Percentiles rank a stretch among this genome's conserved stretches.
These are phyloP conservation scores for Keiferia lycopersicella DNA, from an alignment of 2,888 invertebrate genomes.

Conservation along the genomic window DNA sequence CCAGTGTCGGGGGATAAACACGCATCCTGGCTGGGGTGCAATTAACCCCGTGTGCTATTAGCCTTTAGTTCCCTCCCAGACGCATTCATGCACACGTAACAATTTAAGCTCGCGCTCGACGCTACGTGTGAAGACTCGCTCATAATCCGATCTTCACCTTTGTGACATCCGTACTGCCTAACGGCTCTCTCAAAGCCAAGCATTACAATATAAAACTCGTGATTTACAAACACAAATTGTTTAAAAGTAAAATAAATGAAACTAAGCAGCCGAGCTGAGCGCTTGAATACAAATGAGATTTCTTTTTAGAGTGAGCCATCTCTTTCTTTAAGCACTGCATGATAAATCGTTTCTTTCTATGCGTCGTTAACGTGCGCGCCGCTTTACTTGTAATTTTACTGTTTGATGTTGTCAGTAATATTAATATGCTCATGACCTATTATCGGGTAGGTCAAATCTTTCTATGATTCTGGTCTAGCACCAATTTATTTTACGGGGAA, in stretches of 20 bases:
- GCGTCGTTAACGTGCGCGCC: conserved; percentile 70
- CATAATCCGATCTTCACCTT: conserved; percentile 59
- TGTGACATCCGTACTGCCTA: conserved; percentile 64
- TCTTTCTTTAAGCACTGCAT: conserved; percentile 65
- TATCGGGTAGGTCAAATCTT: conserved; percentile 70
- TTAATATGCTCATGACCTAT: conserved; percentile 76
- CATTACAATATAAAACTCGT: conserved; percentile 64
- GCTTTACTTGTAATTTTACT: conserved; percentile 70
- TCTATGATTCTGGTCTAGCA: conserved; percentile 42
- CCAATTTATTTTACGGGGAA: conserved; percentile 65
- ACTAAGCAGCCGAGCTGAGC: conserved; percentile 49
- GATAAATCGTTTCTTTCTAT: conserved; percentile 72
- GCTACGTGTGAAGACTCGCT: conserved; percentile 52
- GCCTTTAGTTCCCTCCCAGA: conserved; percentile 48
- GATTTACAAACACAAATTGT: conserved; percentile 73
- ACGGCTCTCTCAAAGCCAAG: conserved; percentile 49
- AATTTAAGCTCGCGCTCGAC: conserved; percentile 22
- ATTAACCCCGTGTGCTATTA: conserved; percentile 48
- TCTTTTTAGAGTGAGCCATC: conserved; percentile 71
- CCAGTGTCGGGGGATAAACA: conserved; percentile 41
- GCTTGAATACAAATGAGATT: conserved; percentile 73
- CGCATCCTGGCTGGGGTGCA: conserved; percentile 53
- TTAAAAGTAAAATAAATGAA: conserved; percentile 70
- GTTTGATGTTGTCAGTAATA: conserved; percentile 74
- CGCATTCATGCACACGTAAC: conserved; percentile 39